phyloP scores from a whole-genome alignment of 1,140 invertebrate species.

The Schlechtendalia chinensis region DNA sequence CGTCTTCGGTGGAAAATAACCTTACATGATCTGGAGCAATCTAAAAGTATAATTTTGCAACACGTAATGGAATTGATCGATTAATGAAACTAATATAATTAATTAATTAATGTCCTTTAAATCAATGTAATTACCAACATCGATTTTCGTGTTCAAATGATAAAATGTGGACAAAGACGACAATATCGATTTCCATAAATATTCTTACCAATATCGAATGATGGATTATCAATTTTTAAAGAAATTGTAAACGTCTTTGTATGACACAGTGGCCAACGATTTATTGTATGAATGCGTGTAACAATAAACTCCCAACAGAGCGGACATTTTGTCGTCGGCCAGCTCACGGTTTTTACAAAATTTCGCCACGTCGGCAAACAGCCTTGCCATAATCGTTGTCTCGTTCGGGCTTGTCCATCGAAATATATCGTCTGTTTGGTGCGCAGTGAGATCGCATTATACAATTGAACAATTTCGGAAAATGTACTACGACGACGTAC shows the following conservation, averaged over 20 bases:
- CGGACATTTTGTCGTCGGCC: constrained; percentile 21
- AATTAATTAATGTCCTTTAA: too few relatives aligned
- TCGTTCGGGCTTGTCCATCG: constrained; percentile 5
- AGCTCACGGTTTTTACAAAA: constrained; percentile 3
- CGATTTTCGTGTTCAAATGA: not conserved
- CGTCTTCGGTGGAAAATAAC: not conserved
- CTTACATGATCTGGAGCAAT: not conserved
- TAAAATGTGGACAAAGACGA: not conserved
- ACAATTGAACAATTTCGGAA: not conserved
- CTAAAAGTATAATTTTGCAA: not conserved
- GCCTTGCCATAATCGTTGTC: not conserved
- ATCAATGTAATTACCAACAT: not conserved
- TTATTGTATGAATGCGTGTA: not conserved
- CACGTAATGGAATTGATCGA: too few relatives aligned
- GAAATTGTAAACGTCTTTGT: constrained; percentile 3
- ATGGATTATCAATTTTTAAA: constrained; percentile 27
- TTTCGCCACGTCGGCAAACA: constrained; percentile 3
- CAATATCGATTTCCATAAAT: not conserved
- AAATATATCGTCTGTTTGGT: constrained; percentile 8
- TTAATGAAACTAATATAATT: too few relatives aligned
- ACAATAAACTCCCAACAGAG: constrained; percentile 24
- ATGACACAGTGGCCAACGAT: not conserved
- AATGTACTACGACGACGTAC: not conserved
- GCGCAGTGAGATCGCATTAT: not conserved
- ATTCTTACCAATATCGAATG: constrained; percentile 29